These are phyloP conservation scores for Limnephilus auricula DNA, from an alignment of 2,888 invertebrate genomes.

Conservation along the genomic window DNA sequence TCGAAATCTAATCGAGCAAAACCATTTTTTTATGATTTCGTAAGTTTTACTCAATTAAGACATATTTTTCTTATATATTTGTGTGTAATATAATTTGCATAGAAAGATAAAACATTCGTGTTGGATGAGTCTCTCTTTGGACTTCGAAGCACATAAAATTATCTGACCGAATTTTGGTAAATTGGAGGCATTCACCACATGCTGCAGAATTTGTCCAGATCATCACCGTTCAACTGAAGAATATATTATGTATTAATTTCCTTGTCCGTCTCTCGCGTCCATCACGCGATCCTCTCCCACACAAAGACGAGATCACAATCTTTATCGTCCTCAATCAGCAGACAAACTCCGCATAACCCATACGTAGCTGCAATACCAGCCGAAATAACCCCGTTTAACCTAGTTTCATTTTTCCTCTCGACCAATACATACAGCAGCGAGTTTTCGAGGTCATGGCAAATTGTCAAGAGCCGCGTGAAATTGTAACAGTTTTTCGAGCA, in stretches of 20 bases:
- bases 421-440: constrained; percentile 28
- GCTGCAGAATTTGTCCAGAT: not conserved
- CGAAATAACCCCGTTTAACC: constrained; percentile 43
- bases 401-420: constrained; percentile 22
- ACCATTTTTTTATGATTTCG: no score
- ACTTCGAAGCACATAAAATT: not conserved
- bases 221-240: not conserved
- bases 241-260: not conserved
- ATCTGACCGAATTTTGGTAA: not conserved
- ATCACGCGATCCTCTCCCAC: not conserved
- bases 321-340: not conserved
- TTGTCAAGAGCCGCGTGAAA: constrained; percentile 40
- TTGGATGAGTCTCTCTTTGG: not conserved
- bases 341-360: not conserved
- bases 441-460: constrained; percentile 46
- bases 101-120: not conserved
- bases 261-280: not conserved
- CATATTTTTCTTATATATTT: no score
- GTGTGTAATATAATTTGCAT: no score
- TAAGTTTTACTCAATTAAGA: no score
- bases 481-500: constrained; percentile 40
- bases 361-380: not conserved
- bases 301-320: not conserved
- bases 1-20: no score
- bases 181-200: not conserved